Base-by-base conservation (phyloP, 2,797 vertebrate genomes). In the Orientallactaga sibirica region DNA sequence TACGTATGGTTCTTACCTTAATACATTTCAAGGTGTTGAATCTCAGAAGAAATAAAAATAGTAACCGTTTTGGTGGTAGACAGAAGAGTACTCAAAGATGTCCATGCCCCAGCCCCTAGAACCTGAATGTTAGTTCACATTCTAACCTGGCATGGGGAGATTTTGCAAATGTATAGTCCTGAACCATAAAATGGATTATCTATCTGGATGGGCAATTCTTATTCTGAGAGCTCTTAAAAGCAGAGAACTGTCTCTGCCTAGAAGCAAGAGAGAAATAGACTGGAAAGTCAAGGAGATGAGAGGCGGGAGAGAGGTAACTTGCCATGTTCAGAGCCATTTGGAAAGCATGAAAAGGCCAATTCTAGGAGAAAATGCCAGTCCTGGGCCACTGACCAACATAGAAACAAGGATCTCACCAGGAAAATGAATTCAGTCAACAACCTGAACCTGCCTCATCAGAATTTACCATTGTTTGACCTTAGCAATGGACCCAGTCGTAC, bases 81-180 rank as follows among this genome's bases (percentile, higher is more conserved):
- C 11, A 82, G 52, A 92, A 74, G 15, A 1, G 0, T 24, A 20
- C 61, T 15, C 52, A 68, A 91, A 87, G 24, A 66, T 22, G 12
- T 14, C 22, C 20, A 76, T 27, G 22, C 11, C 41, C 25, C 78
- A 22, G 19, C 66, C 55, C 29, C 25, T 58, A 22, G 61, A 75
- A 64, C 75, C 43, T 29, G 33, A 88, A 73, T 43, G 12, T 48
- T 76, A 8, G 20, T 79, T 77, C 48, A 48, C 48, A 48, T 48
- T 48, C 48, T 48, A 48, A 10, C 15, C 62, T 24, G 22, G 64
- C 29, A 76, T 70, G 20, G 37, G 20, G 58, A 87, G 66, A 5
- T 91, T 91, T 91, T n/a, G 25, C 16, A 92, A 80, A 78, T 66
- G 4, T 67, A 68, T 91, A 16, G 9, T 25, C 76, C 90, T 22